Evolutionary conservation across 1,140 invertebrate species (phyloP).

Genomic region (Solenopsis invicta): DNA sequence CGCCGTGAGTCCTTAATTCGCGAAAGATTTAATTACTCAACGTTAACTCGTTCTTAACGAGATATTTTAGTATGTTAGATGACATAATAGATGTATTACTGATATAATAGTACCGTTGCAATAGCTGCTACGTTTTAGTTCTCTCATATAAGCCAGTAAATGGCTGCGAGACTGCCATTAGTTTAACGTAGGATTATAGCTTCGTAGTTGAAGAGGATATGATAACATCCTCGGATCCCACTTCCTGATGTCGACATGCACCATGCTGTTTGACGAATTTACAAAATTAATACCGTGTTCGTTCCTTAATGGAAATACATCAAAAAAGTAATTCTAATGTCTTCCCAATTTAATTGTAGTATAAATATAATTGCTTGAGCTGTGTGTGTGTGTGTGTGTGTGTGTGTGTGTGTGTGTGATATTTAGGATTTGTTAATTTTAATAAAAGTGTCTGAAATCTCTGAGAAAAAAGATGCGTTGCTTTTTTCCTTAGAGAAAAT

Average conservation of each 20-base stretch:
- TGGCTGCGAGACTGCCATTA: not conserved
- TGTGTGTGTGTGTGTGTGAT: too few relatives aligned
- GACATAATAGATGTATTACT: not conserved
- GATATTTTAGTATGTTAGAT: not conserved
- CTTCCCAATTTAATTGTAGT: too few relatives aligned
- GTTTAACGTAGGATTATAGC: not conserved
- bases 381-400: too few relatives aligned
- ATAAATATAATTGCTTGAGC: too few relatives aligned
- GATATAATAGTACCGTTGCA: not conserved
- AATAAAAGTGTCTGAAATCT: not conserved
- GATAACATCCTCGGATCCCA: not conserved
- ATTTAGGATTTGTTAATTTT: not conserved
- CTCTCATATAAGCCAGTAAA: not conserved
- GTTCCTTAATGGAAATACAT: not conserved
- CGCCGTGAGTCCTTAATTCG: not conserved
- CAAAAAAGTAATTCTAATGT: not conserved
- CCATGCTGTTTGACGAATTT: not conserved
- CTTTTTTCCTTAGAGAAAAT: not conserved
- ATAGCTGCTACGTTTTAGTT: not conserved
- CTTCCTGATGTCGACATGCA: not conserved
- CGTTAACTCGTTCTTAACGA: not conserved
- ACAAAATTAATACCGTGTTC: not conserved
- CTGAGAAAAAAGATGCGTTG: not conserved
- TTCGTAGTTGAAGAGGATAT: not conserved
- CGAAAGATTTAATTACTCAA: not conserved